phyloP scores from a whole-genome alignment of 1,140 invertebrate genomes.

The Calephelis nemesis region DNA sequence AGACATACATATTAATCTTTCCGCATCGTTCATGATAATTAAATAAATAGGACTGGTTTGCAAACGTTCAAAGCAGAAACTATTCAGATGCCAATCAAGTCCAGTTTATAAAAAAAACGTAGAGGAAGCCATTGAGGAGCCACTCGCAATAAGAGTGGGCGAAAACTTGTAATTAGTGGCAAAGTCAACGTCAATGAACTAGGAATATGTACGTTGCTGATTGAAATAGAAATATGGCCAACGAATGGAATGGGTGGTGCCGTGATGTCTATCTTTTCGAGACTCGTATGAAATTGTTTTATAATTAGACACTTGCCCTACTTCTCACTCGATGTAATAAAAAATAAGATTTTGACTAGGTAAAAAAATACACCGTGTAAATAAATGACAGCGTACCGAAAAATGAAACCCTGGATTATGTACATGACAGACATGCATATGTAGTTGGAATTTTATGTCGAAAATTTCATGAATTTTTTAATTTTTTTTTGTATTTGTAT shows the following conservation, averaged over 20 bases:
- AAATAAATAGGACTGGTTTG: slow-evolving; percentile 47
- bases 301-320: slow-evolving; percentile 14
- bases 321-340: neutral
- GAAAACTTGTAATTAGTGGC: slow-evolving; percentile 59
- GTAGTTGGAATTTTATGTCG: no score
- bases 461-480: no score
- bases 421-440: no score
- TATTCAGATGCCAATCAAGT: slow-evolving; percentile 58
- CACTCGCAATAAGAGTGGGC: slow-evolving; percentile 54
- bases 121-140: slow-evolving; percentile 50
- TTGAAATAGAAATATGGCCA: slow-evolving; percentile 14
- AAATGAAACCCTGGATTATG: no score
- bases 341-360: neutral
- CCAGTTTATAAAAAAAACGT: slow-evolving; percentile 42
- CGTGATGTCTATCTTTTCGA: slow-evolving; percentile 16
- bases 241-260: neutral
- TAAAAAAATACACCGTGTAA: no score
- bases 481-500: no score
- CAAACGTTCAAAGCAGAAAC: slow-evolving; percentile 27
- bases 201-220: slow-evolving; percentile 44
- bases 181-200: slow-evolving; percentile 52
- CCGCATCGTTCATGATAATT: slow-evolving; percentile 21
- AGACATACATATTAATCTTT: neutral
- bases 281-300: slow-evolving; percentile 8
- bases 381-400: no score